Evolutionary conservation across 2,113 vertebrate genomes (phyloP), one percentile per base, ranked within the genome.

Genomic region (Trinectes maculatus): DNA sequence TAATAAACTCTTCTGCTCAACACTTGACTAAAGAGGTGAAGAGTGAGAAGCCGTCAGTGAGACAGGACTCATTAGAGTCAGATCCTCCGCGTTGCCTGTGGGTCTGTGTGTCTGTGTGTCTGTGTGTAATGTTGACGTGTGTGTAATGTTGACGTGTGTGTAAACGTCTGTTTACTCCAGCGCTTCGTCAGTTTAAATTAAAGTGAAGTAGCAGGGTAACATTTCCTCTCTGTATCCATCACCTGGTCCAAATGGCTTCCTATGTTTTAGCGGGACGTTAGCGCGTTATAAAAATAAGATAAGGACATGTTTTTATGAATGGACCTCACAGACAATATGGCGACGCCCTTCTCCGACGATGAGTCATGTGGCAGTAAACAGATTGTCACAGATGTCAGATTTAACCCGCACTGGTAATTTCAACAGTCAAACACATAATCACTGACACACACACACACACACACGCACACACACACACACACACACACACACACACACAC

Each of bases 271-370:
- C n/a, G n/a, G n/a, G n/a, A n/a, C n/a, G n/a, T n/a, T n/a, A n/a
- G n/a, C n/a, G n/a, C n/a, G n/a, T n/a, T n/a, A n/a, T 49, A 63
- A 63, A 73, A 15, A 44, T 5, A 4, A 2, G 29, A 34, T 56
- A 12, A 53, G 19, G 22, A 1, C 44, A 21, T n/a, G 5, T 46
- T 64, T 64, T 66, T 29, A 73, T 65, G 54, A 69, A 62, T 73
- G 31, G 26, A 40, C 43, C 4, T 47, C 47, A 36, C 18, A 48
- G 34, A 25, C 16, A 47, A 26, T 55, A 2, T 42, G 24, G 46
- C 16, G 34, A 10, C 33, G 47, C 26, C 34, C 3, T 49, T 44
- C 31, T n/a, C 56, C 24, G 10, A 21, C 16, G 10, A 58, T 67
- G 44, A 62, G 11, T 61, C 64, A 71, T 13, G 39, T n/a, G 52